Conservation (phyloP, 2,113 vertebrate genomes). For the Hyperoodon ampullatus region DNA sequence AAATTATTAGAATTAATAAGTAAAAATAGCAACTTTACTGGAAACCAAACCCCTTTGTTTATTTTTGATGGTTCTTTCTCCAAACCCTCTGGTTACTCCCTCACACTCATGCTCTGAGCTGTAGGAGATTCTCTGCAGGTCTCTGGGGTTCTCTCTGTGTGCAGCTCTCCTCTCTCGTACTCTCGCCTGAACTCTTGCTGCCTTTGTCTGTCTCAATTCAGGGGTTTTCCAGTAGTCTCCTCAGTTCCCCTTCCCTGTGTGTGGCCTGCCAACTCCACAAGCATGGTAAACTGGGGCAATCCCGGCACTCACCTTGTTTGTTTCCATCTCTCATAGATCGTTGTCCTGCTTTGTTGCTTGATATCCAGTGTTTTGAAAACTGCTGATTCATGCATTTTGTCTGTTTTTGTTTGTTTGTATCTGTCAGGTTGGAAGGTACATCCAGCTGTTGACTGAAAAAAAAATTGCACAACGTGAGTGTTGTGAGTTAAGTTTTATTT, state of each 20-base stretch:
- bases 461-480: neutral
- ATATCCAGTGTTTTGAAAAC: neutral
- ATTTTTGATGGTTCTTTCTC: neutral
- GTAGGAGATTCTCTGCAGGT: neutral
- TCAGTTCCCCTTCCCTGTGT: neutral
- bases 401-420: neutral
- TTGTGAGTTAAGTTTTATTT: neutral
- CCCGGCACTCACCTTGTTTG: neutral
- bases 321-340: neutral
- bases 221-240: neutral
- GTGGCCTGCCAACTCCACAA: neutral
- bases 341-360: accelerated
- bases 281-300: neutral
- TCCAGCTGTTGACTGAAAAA: neutral
- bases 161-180: neutral
- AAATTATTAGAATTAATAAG: no score
- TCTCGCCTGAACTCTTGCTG: neutral
- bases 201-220: neutral
- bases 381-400: neutral
- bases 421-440: neutral
- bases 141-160: neutral
- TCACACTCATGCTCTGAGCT: neutral
- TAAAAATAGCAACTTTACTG: no score
- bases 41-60: no score
- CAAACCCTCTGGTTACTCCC: neutral